A percentile compares a stretch with the other conserved stretches of the same genome.
These are phyloP conservation scores for Myoxocephalus aenaeus DNA, from an alignment of 2,797 vertebrate species.

Conservation along the genomic window DNA sequence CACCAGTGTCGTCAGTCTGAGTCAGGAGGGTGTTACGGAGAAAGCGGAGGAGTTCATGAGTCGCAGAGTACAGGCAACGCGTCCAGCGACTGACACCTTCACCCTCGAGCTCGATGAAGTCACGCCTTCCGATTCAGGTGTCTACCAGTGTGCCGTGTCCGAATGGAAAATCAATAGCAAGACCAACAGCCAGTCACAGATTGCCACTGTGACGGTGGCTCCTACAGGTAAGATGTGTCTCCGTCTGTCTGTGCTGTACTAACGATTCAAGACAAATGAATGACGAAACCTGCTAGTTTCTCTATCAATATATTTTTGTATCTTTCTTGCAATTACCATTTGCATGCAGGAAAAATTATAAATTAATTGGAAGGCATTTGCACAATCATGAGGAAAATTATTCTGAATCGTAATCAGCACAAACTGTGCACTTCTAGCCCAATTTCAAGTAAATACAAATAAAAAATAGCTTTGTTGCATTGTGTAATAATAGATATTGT, in stretches of 20 bases:
- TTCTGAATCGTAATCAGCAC: background rate
- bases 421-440: background rate
- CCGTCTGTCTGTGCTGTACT: background rate
- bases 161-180: slow-evolving; percentile 81
- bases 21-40: slow-evolving; percentile 68
- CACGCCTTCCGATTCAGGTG: slow-evolving; percentile 76
- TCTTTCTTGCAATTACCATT: background rate
- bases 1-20: slow-evolving; percentile 77
- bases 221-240: slow-evolving; percentile 65
- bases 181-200: slow-evolving; percentile 61
- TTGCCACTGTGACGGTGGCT: slow-evolving; percentile 59
- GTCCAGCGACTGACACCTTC: slow-evolving; percentile 59
- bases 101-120: slow-evolving; percentile 75
- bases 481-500: background rate
- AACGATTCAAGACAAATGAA: background rate
- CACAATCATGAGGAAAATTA: background rate
- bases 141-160: slow-evolving; percentile 85
- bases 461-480: background rate
- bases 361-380: background rate
- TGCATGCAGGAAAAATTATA: background rate
- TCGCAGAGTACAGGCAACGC: slow-evolving; percentile 59
- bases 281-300: background rate
- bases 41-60: slow-evolving; percentile 28
- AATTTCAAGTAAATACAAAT: background rate
- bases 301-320: no score